Conservation (phyloP, 2,888 invertebrate genomes). For the Odontocerum albicorne region DNA sequence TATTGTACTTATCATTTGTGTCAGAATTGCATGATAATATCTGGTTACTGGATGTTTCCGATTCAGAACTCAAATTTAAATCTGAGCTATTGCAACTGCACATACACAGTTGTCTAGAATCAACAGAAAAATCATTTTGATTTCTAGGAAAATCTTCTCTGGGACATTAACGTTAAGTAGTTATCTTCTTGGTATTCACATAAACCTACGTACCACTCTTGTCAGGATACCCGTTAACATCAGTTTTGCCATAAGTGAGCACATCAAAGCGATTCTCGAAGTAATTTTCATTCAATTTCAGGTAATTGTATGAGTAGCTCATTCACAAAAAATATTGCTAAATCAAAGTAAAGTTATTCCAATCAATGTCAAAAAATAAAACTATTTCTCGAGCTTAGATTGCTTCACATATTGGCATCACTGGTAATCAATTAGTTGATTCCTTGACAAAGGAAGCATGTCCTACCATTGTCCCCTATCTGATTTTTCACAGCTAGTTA, state of each 20-base stretch:
- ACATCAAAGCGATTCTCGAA: too few species aligned
- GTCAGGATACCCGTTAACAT: constrained; percentile 50
- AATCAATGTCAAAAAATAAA: too few species aligned
- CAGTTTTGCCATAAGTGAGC: constrained; percentile 62
- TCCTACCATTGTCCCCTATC: too few species aligned
- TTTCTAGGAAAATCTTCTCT: constrained; percentile 41
- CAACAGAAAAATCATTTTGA: constrained; percentile 45
- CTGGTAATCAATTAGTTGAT: too few species aligned
- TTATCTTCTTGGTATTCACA: constrained; percentile 55
- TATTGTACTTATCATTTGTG: constrained; percentile 45
- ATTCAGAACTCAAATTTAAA: constrained; percentile 63
- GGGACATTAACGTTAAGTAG: constrained; percentile 41
- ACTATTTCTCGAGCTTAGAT: too few species aligned
- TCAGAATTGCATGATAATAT: constrained; percentile 47
- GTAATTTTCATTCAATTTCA: too few species aligned
- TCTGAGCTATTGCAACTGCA: constrained; percentile 67
- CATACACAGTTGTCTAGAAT: constrained; percentile 52
- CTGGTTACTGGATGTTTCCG: constrained; percentile 55
- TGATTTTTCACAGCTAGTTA: too few species aligned
- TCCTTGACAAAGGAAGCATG: too few species aligned
- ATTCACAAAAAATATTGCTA: too few species aligned
- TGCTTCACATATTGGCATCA: too few species aligned
- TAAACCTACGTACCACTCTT: constrained; percentile 64
- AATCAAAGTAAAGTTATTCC: too few species aligned
- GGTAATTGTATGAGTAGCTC: too few species aligned